Evolutionary conservation across 2,888 invertebrate genomes (phyloP).

Genomic region (Xestoiulus laeticollis): DNA sequence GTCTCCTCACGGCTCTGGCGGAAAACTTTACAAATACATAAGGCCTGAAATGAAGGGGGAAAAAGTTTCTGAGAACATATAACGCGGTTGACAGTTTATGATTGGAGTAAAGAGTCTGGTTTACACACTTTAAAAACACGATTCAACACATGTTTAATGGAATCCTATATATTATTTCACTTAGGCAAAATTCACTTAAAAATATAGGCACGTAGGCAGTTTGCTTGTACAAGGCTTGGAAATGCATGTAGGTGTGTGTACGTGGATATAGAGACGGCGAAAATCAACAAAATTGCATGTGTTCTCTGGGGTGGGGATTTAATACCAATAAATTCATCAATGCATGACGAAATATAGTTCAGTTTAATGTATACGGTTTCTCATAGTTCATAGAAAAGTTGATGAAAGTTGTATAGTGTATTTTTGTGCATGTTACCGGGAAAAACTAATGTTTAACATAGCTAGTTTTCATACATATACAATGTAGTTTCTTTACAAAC

Average conservation of each 20-base stretch:
- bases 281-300: not conserved
- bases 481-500: too few relatives aligned
- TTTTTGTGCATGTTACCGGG: too few relatives aligned
- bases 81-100: constrained; percentile 46
- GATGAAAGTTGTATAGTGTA: too few relatives aligned
- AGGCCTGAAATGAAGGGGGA: not conserved
- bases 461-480: too few relatives aligned
- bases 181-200: not conserved
- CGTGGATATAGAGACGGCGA: not conserved
- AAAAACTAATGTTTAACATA: too few relatives aligned
- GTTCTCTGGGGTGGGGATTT: not conserved
- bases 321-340: not conserved
- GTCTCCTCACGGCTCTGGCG: constrained; percentile 44
- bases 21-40: not conserved
- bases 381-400: too few relatives aligned
- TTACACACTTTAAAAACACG: constrained; percentile 43
- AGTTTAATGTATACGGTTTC: not conserved
- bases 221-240: not conserved
- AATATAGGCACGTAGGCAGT: not conserved
- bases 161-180: constrained; percentile 33
- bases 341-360: not conserved
- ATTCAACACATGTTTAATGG: constrained; percentile 34
- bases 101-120: constrained; percentile 34
- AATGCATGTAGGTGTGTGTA: not conserved
- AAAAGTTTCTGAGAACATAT: constrained; percentile 3